Evolutionary conservation across 2,888 invertebrate species (phyloP).

Genomic region (Ochropacha duplaris): DNA sequence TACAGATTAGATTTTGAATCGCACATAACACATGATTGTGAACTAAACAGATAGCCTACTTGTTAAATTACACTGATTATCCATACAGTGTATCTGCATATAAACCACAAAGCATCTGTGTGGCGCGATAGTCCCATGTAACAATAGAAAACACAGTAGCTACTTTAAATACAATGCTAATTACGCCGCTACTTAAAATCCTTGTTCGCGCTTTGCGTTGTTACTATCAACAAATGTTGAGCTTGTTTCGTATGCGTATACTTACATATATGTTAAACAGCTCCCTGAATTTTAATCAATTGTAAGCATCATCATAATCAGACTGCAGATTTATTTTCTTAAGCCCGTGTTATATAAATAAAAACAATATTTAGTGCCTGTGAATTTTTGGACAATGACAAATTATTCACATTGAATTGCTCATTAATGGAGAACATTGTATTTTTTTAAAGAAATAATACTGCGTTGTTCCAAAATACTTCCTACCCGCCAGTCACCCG

Average conservation of each 20-base stretch:
- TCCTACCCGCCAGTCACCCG: too few relatives aligned
- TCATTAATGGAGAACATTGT: too few relatives aligned
- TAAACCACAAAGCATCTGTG: background rate
- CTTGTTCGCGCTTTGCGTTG: background rate
- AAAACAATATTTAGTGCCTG: too few relatives aligned
- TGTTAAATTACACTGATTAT: background rate
- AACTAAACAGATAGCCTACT: background rate
- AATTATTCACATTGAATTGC: too few relatives aligned
- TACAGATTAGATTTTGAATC: too few relatives aligned
- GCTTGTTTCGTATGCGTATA: background rate
- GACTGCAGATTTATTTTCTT: background rate
- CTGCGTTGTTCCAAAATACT: too few relatives aligned
- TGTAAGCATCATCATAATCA: background rate
- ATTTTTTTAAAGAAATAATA: too few relatives aligned
- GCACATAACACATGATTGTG: too few relatives aligned
- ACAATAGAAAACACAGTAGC: background rate
- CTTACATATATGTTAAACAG: background rate
- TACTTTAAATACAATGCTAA: slow-evolving; percentile 1
- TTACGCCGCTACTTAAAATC: background rate
- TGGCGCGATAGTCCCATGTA: background rate
- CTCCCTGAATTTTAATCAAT: background rate
- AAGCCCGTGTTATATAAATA: too few relatives aligned
- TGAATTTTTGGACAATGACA: too few relatives aligned
- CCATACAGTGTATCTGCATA: background rate
- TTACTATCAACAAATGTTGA: background rate